These are phyloP conservation scores for Nycteola revayana DNA, from an alignment of 2,888 invertebrate species.

Conservation along the genomic window DNA sequence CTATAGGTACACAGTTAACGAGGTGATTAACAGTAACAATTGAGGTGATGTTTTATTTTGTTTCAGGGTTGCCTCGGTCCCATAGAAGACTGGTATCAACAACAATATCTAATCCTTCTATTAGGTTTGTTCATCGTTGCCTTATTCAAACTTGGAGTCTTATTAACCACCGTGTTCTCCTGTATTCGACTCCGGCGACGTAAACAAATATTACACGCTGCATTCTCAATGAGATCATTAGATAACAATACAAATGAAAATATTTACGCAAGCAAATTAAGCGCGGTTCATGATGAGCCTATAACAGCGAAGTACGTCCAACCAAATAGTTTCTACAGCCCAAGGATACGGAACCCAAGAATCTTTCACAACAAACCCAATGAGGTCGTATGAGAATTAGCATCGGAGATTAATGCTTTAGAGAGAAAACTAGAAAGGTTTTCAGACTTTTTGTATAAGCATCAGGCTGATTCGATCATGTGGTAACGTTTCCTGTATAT, in stretches of 20 bases:
- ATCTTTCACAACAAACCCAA: slow-evolving; percentile 72
- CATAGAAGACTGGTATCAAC: slow-evolving; percentile 89
- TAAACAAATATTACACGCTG: slow-evolving; percentile 67
- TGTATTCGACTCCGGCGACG: slow-evolving; percentile 84
- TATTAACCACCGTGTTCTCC: slow-evolving; percentile 86
- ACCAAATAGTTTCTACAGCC: slow-evolving; percentile 76
- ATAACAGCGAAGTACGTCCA: slow-evolving; percentile 72
- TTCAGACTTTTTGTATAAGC: slow-evolving; percentile 75
- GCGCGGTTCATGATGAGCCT: slow-evolving; percentile 55
- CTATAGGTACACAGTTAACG: too few species aligned
- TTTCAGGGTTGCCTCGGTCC: slow-evolving; percentile 86
- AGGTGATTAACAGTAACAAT: too few species aligned
- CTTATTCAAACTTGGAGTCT: slow-evolving; percentile 87
- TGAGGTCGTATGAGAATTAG: slow-evolving; percentile 80
- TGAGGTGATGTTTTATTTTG: too few species aligned
- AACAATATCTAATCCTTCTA: slow-evolving; percentile 87
- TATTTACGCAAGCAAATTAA: slow-evolving; percentile 60
- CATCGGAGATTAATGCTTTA: slow-evolving; percentile 80
- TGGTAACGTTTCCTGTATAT: slow-evolving; percentile 60
- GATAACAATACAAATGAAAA: slow-evolving; percentile 66
- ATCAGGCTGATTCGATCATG: slow-evolving; percentile 83
- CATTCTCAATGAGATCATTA: slow-evolving; percentile 60
- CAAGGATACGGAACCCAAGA: slow-evolving; percentile 68
- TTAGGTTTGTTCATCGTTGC: slow-evolving; percentile 85
- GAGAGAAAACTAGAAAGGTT: slow-evolving; percentile 75